phyloP scores from a whole-genome alignment of 2,797 vertebrate genomes.

The Gorsachius magnificus region DNA sequence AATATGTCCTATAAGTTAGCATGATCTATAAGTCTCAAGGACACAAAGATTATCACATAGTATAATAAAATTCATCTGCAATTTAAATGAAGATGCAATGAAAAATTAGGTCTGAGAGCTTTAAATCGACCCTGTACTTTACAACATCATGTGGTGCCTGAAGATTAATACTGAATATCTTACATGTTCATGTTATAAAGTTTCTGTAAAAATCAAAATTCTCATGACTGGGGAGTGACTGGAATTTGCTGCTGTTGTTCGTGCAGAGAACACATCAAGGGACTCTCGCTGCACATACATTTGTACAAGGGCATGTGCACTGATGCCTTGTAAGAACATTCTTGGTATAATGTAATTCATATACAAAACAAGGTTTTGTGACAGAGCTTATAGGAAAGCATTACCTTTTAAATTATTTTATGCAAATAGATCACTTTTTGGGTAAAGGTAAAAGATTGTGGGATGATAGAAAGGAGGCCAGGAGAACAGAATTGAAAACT shows the following conservation, averaged over 20 bases:
- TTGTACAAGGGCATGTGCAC: not conserved
- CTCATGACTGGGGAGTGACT: not conserved
- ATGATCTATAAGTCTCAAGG: not conserved
- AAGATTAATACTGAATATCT: not conserved
- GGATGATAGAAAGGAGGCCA: not conserved
- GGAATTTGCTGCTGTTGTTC: not conserved
- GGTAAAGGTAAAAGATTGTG: accelerated
- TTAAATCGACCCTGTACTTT: not conserved
- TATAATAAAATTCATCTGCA: not conserved
- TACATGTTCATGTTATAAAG: not conserved
- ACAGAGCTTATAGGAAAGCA: not conserved
- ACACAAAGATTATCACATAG: not conserved
- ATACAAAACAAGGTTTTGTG: accelerated
- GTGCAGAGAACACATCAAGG: not conserved
- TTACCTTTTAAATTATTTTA: not conserved
- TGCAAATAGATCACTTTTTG: not conserved
- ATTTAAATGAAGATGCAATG: not conserved
- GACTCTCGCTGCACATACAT: not conserved
- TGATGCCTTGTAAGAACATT: not conserved
- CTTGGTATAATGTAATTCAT: not conserved
- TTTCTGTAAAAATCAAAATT: not conserved
- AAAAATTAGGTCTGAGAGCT: not conserved
- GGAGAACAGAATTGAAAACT: not conserved
- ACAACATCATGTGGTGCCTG: not conserved
- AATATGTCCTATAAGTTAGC: not conserved